Evolutionary conservation across 2,797 vertebrate genomes (phyloP).

Genomic region (Melanotaenia boesemani): DNA sequence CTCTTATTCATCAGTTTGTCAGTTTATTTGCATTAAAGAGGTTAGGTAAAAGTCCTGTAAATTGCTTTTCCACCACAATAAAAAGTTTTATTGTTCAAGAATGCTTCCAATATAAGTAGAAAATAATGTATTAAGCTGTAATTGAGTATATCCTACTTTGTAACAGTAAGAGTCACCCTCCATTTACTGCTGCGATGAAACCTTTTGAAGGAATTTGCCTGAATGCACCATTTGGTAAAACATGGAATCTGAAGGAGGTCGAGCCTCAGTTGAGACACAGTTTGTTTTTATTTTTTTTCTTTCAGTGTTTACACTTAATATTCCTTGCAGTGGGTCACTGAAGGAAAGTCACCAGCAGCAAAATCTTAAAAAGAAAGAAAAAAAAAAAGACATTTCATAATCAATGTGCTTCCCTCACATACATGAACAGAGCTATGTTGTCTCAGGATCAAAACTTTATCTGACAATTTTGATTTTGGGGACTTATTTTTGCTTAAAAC

Average conservation of each 20-base stretch:
- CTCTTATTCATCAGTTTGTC: neutral
- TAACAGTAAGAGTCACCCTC: neutral
- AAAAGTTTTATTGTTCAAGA: neutral
- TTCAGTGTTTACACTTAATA: constrained; percentile 30
- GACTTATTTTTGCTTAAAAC: neutral
- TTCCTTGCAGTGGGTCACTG: neutral
- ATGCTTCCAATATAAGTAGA: neutral
- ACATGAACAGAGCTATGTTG: neutral
- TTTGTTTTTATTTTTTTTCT: neutral
- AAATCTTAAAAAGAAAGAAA: neutral
- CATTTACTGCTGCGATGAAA: neutral
- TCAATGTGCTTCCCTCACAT: neutral
- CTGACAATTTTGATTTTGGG: neutral
- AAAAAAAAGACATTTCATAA: neutral
- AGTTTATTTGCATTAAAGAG: neutral
- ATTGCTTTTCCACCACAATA: neutral
- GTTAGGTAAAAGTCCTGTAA: neutral
- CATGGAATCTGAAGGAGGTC: neutral
- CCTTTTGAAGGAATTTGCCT: neutral
- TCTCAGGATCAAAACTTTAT: constrained; percentile 19
- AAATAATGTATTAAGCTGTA: neutral
- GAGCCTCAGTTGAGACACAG: constrained; percentile 12
- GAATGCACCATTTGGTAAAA: neutral
- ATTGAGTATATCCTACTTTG: neutral
- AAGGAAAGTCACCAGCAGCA: neutral